Conservation (phyloP, 2,797 vertebrate genomes). For the Mycteria americana region DNA sequence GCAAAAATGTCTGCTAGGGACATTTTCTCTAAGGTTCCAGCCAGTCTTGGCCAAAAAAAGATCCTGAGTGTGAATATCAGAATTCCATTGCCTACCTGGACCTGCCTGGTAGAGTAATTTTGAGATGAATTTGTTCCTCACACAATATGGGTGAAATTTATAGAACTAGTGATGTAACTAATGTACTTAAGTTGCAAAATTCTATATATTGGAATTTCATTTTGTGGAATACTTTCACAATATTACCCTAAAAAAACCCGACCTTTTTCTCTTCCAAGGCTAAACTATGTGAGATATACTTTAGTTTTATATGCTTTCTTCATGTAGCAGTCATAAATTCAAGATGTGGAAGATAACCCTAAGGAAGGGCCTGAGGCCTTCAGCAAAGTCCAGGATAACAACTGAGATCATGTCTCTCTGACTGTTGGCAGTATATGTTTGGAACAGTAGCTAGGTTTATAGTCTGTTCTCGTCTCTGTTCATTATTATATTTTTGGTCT, state of each 20-base stretch:
- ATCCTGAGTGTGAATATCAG: neutral
- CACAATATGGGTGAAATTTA: neutral
- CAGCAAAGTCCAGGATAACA: neutral
- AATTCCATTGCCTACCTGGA: neutral
- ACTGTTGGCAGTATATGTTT: neutral
- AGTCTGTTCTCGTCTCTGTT: neutral
- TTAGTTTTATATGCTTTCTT: neutral
- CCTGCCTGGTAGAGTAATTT: neutral
- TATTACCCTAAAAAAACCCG: accelerated
- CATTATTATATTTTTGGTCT: neutral
- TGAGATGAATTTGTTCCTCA: neutral
- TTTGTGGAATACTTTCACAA: neutral
- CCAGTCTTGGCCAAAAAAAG: neutral
- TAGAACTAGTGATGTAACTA: neutral
- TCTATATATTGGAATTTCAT: neutral
- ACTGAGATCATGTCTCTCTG: neutral
- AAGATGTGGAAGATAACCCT: neutral
- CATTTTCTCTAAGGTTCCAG: neutral
- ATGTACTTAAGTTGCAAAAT: neutral
- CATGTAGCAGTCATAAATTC: neutral
- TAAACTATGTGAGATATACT: neutral
- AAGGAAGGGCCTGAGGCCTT: neutral
- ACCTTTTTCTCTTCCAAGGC: neutral
- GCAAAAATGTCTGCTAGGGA: neutral
- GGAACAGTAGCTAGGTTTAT: neutral